Base-by-base conservation (phyloP, 2,888 invertebrate species). In the Periphyllus acericola region DNA sequence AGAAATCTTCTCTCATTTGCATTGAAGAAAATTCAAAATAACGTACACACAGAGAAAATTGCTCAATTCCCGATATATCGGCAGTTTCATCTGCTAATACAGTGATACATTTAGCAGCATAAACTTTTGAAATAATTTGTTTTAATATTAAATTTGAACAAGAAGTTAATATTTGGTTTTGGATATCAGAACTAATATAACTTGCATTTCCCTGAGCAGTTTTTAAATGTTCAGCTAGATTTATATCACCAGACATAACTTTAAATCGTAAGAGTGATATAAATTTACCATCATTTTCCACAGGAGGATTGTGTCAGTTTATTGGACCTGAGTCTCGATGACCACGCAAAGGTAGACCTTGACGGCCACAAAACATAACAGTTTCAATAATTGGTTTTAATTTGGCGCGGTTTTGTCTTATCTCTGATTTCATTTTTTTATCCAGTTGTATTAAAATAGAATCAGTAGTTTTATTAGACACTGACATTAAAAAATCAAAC, bases 201-300 rank as follows among this genome's bases (percentile, higher is more conserved):
- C n/a, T n/a, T n/a, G n/a, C n/a, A n/a, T n/a, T n/a, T n/a, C n/a
- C n/a, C n/a, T n/a, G n/a, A n/a, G 85, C 81, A 79, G 78, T 83
- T 89, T 89, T 79, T 85, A 89, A 85, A 89, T 90, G 90, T 80
- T 90, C 87, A 68, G 89, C 80, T 66, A 90, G 89, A 55, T 74
- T 74, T 25, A 89, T 83, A 89, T 91, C 90, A 34, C 91, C 91
- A 89, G 89, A 83, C 66, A 89, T 84, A n/a, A 90, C 89, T 76
- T 90, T 83, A 85, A 90, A 90, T 25, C 90, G 88, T 60, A 91
- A 89, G 36, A 91, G 89, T 34, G 89, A 90, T 81, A 90, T 82
- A 82, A 91, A 91, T 89, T 90, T 90, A 66, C 91, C 90, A 78
- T 90, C 90, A 88, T 90, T 90, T 82, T 89, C 88, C 21, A 83